phyloP scores from a whole-genome alignment of 2,888 invertebrate genomes.

The Bugula neritina region DNA sequence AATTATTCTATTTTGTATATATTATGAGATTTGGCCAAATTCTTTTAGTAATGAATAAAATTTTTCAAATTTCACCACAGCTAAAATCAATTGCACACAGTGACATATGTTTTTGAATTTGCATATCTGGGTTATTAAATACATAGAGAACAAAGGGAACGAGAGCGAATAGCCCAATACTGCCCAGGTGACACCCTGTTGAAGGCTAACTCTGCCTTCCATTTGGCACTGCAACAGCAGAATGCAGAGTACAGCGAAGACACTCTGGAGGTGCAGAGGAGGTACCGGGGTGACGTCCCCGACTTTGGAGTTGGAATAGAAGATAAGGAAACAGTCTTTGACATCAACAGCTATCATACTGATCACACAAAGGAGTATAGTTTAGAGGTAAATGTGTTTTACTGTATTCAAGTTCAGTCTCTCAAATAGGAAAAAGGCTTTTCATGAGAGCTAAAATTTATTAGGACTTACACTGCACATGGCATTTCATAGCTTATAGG shows the following conservation, averaged over 20 bases:
- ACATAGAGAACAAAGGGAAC: constrained; percentile 16
- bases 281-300: neutral
- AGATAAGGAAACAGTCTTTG: constrained; percentile 17
- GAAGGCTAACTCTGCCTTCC: constrained; percentile 23
- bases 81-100: too few relatives aligned
- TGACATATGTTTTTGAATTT: too few relatives aligned
- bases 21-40: too few relatives aligned
- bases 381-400: constrained; percentile 9
- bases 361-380: neutral
- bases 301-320: neutral
- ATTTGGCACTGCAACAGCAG: constrained; percentile 22
- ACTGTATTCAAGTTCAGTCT: neutral
- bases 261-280: constrained; percentile 22
- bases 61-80: too few relatives aligned
- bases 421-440: too few relatives aligned
- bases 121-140: too few relatives aligned
- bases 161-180: constrained; percentile 2
- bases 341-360: constrained; percentile 7
- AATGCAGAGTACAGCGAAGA: constrained; percentile 2
- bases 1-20: too few relatives aligned
- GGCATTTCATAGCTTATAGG: too few relatives aligned
- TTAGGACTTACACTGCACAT: too few relatives aligned
- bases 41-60: too few relatives aligned
- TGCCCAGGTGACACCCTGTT: constrained; percentile 5
- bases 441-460: too few relatives aligned